Percentiles rank a stretch among this genome's conserved stretches.
These are phyloP conservation scores for Amphipoea oculea DNA, from an alignment of 2,888 invertebrate genomes.

Conservation along the genomic window DNA sequence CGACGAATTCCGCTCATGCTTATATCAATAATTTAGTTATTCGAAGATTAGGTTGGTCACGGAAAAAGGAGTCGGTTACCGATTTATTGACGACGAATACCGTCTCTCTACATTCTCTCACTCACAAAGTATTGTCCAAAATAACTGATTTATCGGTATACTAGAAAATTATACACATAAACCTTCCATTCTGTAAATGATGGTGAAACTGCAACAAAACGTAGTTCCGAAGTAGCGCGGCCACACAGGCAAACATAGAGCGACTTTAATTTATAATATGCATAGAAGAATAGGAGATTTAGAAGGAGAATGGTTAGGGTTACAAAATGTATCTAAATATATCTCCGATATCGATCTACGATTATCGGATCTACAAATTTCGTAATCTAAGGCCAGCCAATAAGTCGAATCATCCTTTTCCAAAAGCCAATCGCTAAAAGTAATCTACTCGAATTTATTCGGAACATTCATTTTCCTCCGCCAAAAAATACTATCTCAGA, in stretches of 20 bases:
- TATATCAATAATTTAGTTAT: constrained; percentile 41
- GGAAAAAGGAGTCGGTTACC: neutral
- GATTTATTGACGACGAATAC: neutral
- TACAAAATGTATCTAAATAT: neutral
- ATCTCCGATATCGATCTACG: constrained; percentile 8
- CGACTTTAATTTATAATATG: no score
- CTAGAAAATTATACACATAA: no score
- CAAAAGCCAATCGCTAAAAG: constrained; percentile 40
- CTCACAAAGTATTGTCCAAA: neutral
- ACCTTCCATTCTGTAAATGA: neutral
- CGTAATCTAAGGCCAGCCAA: constrained; percentile 3
- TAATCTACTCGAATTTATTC: constrained; percentile 52
- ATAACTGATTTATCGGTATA: neutral
- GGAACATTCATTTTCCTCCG: constrained; percentile 17
- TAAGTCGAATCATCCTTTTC: constrained; percentile 32
- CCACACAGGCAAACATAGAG: no score
- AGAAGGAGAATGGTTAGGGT: neutral
- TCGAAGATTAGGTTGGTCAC: neutral
- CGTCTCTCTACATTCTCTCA: neutral
- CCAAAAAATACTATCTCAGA: constrained; percentile 44
- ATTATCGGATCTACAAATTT: constrained; percentile 17
- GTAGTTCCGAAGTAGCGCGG: no score
- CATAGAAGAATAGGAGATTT: neutral
- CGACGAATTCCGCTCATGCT: constrained; percentile 11
- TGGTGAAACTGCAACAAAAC: neutral